Percentiles rank a stretch among this genome's conserved stretches.
phyloP scores from a whole-genome alignment of 2,797 vertebrate species.

The Lophius americanus region DNA sequence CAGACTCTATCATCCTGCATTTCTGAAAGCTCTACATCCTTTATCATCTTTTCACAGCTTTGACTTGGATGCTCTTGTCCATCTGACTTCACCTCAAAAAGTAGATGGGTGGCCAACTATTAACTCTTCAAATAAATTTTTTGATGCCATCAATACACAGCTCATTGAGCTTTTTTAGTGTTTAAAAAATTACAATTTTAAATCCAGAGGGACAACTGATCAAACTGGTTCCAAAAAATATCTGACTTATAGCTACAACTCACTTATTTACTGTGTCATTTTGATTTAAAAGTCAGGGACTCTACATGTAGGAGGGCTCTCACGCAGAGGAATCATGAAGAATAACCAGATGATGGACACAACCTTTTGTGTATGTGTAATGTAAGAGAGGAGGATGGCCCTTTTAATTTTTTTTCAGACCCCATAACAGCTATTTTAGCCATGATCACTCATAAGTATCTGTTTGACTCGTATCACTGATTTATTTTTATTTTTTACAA shows the following conservation, averaged over 20 bases:
- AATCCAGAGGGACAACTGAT: neutral
- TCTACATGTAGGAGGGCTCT: constrained; percentile 28
- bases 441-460: neutral
- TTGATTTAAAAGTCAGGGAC: constrained; percentile 32
- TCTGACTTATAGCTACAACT: constrained; percentile 14
- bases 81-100: constrained; percentile 4
- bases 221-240: constrained; percentile 11
- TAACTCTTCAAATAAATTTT: constrained; percentile 2
- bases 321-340: constrained; percentile 55
- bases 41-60: constrained; percentile 23
- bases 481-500: no score
- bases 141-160: neutral
- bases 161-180: neutral
- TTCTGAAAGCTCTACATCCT: neutral
- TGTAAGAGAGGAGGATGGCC: neutral
- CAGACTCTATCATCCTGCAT: neutral
- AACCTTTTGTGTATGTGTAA: constrained; percentile 9
- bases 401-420: neutral
- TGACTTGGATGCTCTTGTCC: constrained; percentile 12
- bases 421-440: neutral
- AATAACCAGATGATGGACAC: constrained; percentile 53
- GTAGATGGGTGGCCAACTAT: constrained; percentile 12
- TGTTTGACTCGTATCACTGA: no score
- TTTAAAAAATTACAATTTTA: neutral
- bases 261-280: constrained; percentile 3